Evolutionary conservation across 2,113 vertebrate species (phyloP).

Genomic region (Oxyruncus cristatus): DNA sequence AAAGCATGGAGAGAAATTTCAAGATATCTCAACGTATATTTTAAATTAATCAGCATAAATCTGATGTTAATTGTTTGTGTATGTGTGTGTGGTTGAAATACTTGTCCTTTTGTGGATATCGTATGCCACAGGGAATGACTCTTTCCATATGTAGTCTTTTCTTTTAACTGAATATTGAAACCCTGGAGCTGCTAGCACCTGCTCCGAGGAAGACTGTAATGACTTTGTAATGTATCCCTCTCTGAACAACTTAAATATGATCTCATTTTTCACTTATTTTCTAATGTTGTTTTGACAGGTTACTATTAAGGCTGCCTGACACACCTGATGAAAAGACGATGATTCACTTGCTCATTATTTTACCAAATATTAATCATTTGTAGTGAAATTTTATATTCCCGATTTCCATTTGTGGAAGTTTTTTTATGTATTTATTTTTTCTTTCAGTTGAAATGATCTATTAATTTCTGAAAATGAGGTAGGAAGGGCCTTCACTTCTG

Average conservation of each 20-base stretch:
- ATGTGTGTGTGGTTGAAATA: not conserved
- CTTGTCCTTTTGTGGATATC: not conserved
- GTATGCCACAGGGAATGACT: not conserved
- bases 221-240: not conserved
- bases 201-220: not conserved
- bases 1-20: not conserved
- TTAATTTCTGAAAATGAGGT: not conserved
- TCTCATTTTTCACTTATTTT: conserved; percentile 30
- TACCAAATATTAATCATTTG: conserved; percentile 24
- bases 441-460: not conserved
- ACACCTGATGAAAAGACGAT: not conserved
- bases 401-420: not conserved
- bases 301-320: not conserved
- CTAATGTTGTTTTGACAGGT: conserved; percentile 12
- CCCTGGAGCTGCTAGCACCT: not conserved
- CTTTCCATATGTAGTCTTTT: not conserved
- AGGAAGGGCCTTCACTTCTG: not conserved
- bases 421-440: not conserved
- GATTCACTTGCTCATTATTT: conserved; percentile 49
- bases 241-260: not conserved
- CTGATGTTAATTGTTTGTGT: not conserved
- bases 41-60: not conserved
- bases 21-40: not conserved
- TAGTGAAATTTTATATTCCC: not conserved
- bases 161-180: not conserved